Conservation (phyloP, 2,888 invertebrate species). For the Oscheius sp. region DNA sequence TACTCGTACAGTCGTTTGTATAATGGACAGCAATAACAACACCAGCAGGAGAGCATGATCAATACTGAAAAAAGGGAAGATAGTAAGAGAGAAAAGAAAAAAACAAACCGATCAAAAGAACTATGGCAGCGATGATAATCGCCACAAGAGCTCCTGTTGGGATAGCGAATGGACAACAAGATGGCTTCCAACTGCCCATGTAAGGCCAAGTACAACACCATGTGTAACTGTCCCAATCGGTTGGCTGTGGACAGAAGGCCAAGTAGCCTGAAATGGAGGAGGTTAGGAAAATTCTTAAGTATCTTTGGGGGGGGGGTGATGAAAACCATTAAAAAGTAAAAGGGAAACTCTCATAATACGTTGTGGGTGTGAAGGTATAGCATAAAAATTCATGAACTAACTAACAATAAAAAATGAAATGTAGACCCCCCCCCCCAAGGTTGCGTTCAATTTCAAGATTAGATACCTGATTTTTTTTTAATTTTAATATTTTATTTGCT, state of each 20-base stretch:
- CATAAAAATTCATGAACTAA: too few relatives aligned
- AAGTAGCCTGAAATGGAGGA: constrained; percentile 60
- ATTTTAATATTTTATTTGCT: too few relatives aligned
- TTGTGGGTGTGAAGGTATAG: too few relatives aligned
- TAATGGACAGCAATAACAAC: constrained; percentile 70
- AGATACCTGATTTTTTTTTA: too few relatives aligned
- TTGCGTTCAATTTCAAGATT: too few relatives aligned
- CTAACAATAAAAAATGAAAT: too few relatives aligned
- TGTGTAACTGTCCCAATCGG: constrained; percentile 71
- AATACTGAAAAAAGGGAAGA: constrained; percentile 61
- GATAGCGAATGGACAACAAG: constrained; percentile 70
- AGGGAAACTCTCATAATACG: too few relatives aligned
- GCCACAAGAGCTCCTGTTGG: constrained; percentile 70
- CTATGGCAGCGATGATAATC: constrained; percentile 68
- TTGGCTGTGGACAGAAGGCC: constrained; percentile 70
- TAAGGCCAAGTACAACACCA: constrained; percentile 69
- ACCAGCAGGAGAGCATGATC: constrained; percentile 70
- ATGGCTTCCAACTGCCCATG: constrained; percentile 69
- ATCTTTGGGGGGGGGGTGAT: too few relatives aligned
- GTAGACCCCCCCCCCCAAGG: too few relatives aligned
- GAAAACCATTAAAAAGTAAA: too few relatives aligned
- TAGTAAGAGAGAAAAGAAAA: not conserved
- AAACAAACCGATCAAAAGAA: constrained; percentile 59
- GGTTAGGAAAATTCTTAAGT: not conserved
- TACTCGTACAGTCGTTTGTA: constrained; percentile 68